Evolutionary conservation across 2,113 vertebrate genomes (phyloP).

Genomic region (Aleadryas rufinucha): DNA sequence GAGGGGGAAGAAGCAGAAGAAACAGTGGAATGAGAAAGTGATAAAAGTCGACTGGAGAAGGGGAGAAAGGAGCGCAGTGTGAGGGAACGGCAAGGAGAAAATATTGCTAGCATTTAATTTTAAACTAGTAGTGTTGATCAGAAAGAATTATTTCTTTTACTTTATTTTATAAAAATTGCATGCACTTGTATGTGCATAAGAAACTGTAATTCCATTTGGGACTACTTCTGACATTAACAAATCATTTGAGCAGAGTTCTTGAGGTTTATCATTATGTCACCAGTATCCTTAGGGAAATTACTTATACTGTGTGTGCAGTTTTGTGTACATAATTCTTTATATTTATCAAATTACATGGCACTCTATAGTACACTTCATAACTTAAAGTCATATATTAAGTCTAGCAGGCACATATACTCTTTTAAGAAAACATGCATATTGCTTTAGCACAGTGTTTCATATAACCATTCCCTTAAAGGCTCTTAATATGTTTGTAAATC

Average conservation of each 20-base stretch:
- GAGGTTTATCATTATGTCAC: conserved; percentile 42
- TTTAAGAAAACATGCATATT: not conserved
- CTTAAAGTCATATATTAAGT: conserved; percentile 3
- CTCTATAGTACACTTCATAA: conserved; percentile 2
- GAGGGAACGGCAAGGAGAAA: not conserved
- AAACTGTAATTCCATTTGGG: conserved; percentile 45
- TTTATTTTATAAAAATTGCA: conserved; percentile 31
- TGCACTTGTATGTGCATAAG: not conserved
- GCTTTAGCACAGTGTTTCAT: not conserved
- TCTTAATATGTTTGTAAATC: not conserved
- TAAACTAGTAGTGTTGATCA: not conserved
- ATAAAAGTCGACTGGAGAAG: not conserved
- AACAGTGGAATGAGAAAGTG: not conserved
- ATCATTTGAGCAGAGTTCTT: conserved; percentile 19
- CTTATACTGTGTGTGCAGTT: conserved; percentile 31
- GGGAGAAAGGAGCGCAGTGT: not conserved
- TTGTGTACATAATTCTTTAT: conserved; percentile 19
- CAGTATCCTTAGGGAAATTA: conserved; percentile 43
- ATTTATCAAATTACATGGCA: conserved; percentile 54
- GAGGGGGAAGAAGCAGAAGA: not conserved
- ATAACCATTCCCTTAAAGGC: not conserved
- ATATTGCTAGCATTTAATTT: conserved; percentile 34
- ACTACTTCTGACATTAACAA: conserved; percentile 38
- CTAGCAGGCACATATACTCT: not conserved
- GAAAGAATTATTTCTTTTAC: conserved; percentile 27